Evolutionary conservation across 2,888 invertebrate species (phyloP).

Genomic region (Caradrina clavipalpis): DNA sequence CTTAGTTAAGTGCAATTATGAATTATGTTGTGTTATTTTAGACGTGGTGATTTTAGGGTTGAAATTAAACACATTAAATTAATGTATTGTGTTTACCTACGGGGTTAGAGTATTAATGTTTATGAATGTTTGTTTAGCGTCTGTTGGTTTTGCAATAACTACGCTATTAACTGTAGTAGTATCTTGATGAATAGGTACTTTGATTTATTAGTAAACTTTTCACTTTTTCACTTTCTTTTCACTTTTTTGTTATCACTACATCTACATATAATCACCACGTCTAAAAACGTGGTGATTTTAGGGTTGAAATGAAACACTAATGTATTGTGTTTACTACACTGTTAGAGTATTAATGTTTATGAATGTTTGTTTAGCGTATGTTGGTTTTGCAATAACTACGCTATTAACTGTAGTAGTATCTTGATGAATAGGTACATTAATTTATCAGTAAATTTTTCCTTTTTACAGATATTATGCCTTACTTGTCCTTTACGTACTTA

Average conservation of each 20-base stretch:
- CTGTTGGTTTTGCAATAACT: background rate
- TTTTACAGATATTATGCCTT: no score
- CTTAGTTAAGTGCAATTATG: conserved; percentile 55
- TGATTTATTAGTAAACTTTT: no score
- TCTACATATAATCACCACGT: no score
- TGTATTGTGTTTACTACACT: background rate
- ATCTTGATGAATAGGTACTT: no score
- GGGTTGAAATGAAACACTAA: conserved; percentile 9
- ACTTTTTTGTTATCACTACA: no score
- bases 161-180: no score
- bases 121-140: background rate
- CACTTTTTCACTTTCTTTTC: no score
- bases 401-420: no score
- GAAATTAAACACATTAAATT: background rate
- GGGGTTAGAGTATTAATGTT: background rate
- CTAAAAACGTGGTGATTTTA: conserved; percentile 13
- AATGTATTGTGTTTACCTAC: background rate
- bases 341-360: background rate
- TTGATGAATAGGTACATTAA: no score
- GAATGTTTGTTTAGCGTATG: background rate
- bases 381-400: background rate
- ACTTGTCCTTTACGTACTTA: no score
- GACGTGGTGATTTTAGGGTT: conserved; percentile 19
- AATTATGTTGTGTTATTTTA: conserved; percentile 45
- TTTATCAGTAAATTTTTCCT: no score